Percentiles rank a stretch among this genome's conserved stretches.
These are phyloP conservation scores for Pangasius larnaudii DNA, from an alignment of 2,797 vertebrate species.

Conservation along the genomic window DNA sequence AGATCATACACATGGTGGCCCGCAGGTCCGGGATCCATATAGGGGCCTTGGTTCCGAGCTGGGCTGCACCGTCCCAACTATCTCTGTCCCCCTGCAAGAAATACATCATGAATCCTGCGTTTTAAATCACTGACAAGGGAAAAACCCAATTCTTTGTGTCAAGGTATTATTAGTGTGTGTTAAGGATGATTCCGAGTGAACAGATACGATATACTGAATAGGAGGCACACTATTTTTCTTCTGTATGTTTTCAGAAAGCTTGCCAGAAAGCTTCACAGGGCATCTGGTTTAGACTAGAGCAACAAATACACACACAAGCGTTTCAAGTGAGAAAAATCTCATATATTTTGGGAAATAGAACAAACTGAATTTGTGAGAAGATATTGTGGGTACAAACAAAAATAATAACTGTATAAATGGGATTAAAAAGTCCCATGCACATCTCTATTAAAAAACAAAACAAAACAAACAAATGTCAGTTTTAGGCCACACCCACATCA, in stretches of 20 bases:
- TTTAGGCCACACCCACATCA: neutral
- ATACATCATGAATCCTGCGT: neutral
- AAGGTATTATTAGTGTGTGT: neutral
- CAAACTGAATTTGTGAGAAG: neutral
- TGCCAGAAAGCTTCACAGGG: neutral
- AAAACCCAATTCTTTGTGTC: neutral
- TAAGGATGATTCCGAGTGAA: neutral
- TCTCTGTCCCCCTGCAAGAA: slow-evolving; percentile 48
- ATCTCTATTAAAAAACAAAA: neutral
- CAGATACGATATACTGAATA: neutral
- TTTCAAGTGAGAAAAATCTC: neutral
- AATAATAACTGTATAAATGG: neutral
- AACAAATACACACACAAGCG: neutral
- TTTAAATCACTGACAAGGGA: neutral
- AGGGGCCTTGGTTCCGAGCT: slow-evolving; percentile 91
- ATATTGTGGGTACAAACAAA: neutral
- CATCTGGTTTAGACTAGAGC: neutral
- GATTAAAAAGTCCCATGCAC: neutral
- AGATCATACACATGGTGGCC: slow-evolving; percentile 98
- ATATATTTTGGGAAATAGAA: neutral
- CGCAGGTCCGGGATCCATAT: slow-evolving; percentile 97
- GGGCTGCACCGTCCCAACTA: slow-evolving; percentile 69
- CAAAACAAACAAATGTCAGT: neutral
- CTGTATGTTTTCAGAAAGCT: neutral
- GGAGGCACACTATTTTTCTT: neutral